Base-by-base conservation (phyloP, 2,797 vertebrate genomes). In the Chanos chanos region DNA sequence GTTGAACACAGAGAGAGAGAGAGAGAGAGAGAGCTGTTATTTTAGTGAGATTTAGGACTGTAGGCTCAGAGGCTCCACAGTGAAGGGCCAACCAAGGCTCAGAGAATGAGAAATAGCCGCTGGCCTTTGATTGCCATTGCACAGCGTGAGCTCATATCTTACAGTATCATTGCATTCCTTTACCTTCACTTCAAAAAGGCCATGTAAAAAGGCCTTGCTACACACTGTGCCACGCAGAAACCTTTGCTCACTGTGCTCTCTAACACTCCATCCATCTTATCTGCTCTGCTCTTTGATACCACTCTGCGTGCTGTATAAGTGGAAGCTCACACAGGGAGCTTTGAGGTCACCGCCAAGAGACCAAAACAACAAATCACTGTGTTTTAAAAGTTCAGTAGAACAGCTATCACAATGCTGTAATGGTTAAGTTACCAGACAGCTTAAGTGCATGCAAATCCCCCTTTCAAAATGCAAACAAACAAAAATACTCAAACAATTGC, bases 121-220 rank as follows among this genome's bases (percentile, higher is more conserved):
- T 73, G 70, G 70, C 74, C 80, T 87, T 87, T 83, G 84, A 86
- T 83, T 84, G 81, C 76, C 79, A 81, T n/a, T 77, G 72, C 69
- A 40, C 71, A 67, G 73, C 74, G 74, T 80, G 83, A 78, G 69
- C 75, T 81, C 75, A 27, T 41, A 59, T 43, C 49, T 48, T 45
- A 47, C 34, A 12, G 7, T 44, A 58, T 44, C 44, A 65, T 64
- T 66, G 40, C 66, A 61, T 66, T 66, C 28, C 31, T 55, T 63
- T 31, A 82, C 77, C 64, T 76, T 37, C 59, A 83, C 80, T 88
- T 84, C 83, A 85, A 84, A 86, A 55, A 54, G 76, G 73, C 75
- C 76, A 79, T 80, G 75, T 68, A 61, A 68, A 82, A 59, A 53
- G 30, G 54, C 70, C 68, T 40, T 24, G 10, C 53, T 48, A 33